These are phyloP conservation scores for Diplazon laetatorius DNA, from an alignment of 2,888 invertebrate species.

Conservation along the genomic window DNA sequence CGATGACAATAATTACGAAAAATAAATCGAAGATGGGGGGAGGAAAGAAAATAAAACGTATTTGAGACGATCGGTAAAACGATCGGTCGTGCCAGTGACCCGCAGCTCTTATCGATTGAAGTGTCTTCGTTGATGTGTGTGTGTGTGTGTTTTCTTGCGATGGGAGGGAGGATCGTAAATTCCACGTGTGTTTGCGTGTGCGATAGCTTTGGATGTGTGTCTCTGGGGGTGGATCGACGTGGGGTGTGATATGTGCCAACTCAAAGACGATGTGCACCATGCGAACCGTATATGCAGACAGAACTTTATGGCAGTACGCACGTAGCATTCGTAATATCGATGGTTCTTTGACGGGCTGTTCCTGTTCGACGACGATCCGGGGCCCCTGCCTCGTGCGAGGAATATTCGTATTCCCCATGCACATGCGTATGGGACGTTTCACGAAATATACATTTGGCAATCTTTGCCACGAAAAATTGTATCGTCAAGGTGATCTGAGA, in stretches of 20 bases:
- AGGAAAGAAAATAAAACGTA: conserved; percentile 30
- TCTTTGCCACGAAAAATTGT: too few relatives aligned
- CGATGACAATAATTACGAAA: not conserved
- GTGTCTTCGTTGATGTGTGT: conserved; percentile 8
- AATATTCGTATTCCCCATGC: not conserved
- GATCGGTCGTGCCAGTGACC: conserved; percentile 64
- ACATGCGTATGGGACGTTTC: not conserved
- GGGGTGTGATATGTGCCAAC: too few relatives aligned
- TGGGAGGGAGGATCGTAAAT: too few relatives aligned
- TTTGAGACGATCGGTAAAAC: conserved; percentile 19
- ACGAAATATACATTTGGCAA: too few relatives aligned
- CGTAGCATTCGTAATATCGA: conserved; percentile 9
- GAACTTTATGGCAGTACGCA: not conserved
- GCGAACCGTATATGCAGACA: too few relatives aligned
- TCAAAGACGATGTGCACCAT: too few relatives aligned
- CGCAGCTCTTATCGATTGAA: conserved; percentile 59
- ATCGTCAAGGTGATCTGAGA: too few relatives aligned
- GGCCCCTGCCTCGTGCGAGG: not conserved
- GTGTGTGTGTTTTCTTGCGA: not conserved
- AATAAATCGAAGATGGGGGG: conserved; percentile 42
- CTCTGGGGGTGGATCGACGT: too few relatives aligned
- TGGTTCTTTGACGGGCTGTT: not conserved
- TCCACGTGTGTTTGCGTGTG: not conserved
- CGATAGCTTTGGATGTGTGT: not conserved
- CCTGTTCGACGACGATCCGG: conserved; percentile 2